Conservation (phyloP, 2,113 vertebrate species). For the Muscicapa adusta region DNA sequence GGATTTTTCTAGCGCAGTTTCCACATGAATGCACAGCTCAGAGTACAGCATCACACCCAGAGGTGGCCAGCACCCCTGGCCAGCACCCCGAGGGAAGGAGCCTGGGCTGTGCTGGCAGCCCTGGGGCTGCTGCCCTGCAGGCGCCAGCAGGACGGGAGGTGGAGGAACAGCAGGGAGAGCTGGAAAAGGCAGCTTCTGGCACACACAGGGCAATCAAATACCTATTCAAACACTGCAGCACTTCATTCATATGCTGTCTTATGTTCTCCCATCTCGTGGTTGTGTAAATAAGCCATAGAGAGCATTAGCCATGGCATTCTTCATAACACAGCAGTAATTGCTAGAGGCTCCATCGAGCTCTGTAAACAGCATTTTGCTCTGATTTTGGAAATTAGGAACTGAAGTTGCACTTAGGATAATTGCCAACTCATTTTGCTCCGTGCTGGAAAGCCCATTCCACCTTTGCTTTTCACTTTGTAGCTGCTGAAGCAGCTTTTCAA, state of each 20-base stretch:
- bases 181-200: not conserved
- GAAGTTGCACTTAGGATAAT: not conserved
- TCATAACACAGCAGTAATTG: not conserved
- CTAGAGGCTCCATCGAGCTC: not conserved
- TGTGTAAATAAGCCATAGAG: not conserved
- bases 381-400: conserved; percentile 10
- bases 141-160: not conserved
- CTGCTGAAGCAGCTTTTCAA: not conserved
- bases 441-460: not conserved
- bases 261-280: not conserved
- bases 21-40: not conserved
- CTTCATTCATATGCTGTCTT: not conserved
- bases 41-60: not conserved
- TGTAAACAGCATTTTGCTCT: not conserved
- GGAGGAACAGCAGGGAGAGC: not conserved
- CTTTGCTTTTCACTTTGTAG: not conserved
- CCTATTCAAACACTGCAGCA: not conserved
- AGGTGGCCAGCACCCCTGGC: rapidly evolving
- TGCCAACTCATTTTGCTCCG: not conserved
- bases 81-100: rapidly evolving
- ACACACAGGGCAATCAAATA: not conserved
- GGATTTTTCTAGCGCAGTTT: not conserved
- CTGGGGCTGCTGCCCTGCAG: not conserved
- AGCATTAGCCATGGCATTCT: not conserved
- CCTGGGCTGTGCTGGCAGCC: not conserved